These are phyloP conservation scores for Ellobius talpinus DNA, from an alignment of 2,113 vertebrate genomes.

Conservation along the genomic window DNA sequence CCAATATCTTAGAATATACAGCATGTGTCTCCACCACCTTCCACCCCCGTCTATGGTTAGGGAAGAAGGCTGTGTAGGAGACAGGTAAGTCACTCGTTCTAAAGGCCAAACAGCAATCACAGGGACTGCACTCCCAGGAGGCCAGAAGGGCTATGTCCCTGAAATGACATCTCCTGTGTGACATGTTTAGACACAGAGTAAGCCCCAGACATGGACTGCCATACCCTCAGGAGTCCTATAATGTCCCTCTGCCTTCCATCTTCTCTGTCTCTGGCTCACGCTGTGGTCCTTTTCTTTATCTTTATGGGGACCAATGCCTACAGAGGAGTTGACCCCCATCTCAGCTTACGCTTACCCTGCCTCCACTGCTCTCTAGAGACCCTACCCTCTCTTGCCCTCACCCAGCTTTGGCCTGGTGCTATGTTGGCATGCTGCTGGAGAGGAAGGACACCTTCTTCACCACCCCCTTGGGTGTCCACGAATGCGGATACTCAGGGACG, in stretches of 20 bases:
- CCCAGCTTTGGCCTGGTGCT: conserved; percentile 91
- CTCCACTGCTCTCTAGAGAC: neutral
- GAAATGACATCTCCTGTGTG: neutral
- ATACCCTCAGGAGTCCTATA: neutral
- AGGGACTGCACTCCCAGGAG: neutral
- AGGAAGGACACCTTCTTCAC: conserved; percentile 88
- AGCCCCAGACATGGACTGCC: neutral
- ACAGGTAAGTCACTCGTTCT: neutral
- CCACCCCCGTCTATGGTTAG: neutral
- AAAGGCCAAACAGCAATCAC: neutral
- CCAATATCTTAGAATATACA: too few species aligned
- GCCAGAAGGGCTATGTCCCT: neutral
- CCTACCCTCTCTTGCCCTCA: neutral
- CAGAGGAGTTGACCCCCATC: neutral
- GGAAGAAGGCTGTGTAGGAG: neutral
- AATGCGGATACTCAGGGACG: conserved; percentile 90
- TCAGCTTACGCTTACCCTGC: neutral
- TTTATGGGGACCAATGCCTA: neutral
- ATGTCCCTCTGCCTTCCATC: neutral
- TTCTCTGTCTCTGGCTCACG: neutral
- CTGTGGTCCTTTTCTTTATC: neutral
- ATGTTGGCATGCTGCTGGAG: conserved; percentile 91
- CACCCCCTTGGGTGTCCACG: conserved; percentile 88
- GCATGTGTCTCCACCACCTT: neutral
- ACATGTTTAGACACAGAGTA: neutral